Evolutionary conservation across 2,888 invertebrate species (phyloP).

Genomic region (Ophioninae sp.): DNA sequence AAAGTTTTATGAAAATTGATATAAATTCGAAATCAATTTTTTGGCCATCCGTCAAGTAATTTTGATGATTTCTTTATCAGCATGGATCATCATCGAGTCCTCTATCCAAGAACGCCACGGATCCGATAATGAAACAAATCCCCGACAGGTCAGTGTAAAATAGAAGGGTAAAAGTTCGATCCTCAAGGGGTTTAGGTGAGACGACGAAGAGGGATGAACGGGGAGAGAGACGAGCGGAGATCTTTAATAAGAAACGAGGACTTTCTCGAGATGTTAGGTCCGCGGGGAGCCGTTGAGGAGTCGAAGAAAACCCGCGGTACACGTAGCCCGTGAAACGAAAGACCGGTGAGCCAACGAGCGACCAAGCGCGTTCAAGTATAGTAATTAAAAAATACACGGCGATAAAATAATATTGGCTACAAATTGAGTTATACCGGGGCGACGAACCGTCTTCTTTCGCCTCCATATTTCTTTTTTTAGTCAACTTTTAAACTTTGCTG

Average conservation of each 20-base stretch:
- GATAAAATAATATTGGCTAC: slow-evolving; percentile 80
- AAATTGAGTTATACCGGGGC: slow-evolving; percentile 73
- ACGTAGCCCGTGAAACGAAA: slow-evolving; percentile 20
- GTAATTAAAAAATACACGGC: slow-evolving; percentile 79
- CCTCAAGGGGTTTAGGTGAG: slow-evolving; percentile 72
- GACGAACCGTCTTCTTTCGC: slow-evolving; percentile 32
- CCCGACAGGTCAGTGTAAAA: slow-evolving; percentile 58
- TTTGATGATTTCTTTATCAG: background rate
- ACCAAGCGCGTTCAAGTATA: slow-evolving; percentile 73
- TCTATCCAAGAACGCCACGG: slow-evolving; percentile 51
- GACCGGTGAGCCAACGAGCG: slow-evolving; percentile 28
- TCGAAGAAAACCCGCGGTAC: slow-evolving; percentile 30
- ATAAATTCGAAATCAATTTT: too few species aligned
- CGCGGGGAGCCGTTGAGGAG: slow-evolving; percentile 54
- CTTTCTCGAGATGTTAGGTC: slow-evolving; percentile 47
- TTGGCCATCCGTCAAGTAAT: too few species aligned
- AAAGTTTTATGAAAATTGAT: background rate
- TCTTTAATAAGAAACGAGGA: slow-evolving; percentile 58
- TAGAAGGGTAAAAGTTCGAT: slow-evolving; percentile 77
- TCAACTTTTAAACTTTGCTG: slow-evolving; percentile 39
- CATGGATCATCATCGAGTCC: slow-evolving; percentile 6
- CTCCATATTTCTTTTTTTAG: slow-evolving; percentile 16
- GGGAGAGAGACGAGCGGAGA: slow-evolving; percentile 63
- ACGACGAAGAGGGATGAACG: slow-evolving; percentile 60
- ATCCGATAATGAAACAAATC: slow-evolving; percentile 74